These are phyloP conservation scores for Hylaea fasciaria DNA, from an alignment of 2,888 invertebrate species.

Conservation along the genomic window DNA sequence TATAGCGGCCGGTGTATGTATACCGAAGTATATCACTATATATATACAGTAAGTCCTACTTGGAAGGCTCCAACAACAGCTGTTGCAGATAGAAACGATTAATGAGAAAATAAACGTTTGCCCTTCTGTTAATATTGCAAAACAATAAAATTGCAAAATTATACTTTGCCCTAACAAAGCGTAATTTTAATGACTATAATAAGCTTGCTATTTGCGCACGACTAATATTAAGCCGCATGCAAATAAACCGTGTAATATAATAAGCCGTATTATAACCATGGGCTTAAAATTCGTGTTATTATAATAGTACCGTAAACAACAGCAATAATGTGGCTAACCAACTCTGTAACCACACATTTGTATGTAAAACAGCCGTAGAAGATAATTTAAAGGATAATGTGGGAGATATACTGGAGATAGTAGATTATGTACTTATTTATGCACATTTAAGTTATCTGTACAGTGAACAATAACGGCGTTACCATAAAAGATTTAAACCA, in stretches of 20 bases:
- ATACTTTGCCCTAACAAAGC: conserved; percentile 6
- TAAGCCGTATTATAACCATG: conserved; percentile 46
- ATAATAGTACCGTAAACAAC: conserved; percentile 57
- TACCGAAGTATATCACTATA: too few relatives aligned
- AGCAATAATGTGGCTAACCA: conserved; percentile 66
- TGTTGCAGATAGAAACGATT: too few relatives aligned
- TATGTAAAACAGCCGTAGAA: conserved; percentile 71
- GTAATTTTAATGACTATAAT: conserved; percentile 31
- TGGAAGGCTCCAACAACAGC: too few relatives aligned
- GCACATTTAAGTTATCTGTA: background rate
- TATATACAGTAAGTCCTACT: conserved; percentile 5
- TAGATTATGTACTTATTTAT: conserved; percentile 12
- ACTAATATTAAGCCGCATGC: conserved; percentile 26
- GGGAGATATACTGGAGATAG: conserved; percentile 34
- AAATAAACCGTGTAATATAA: conserved; percentile 25
- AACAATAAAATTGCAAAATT: too few relatives aligned
- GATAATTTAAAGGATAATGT: conserved; percentile 57
- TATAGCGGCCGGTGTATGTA: conserved; percentile 24
- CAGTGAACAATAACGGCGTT: too few relatives aligned
- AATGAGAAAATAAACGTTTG: too few relatives aligned
- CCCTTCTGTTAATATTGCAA: too few relatives aligned
- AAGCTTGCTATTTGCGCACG: conserved; percentile 19
- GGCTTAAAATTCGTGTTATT: conserved; percentile 55
- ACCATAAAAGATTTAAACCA: too few relatives aligned
- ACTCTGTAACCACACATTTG: conserved; percentile 72